Evolutionary conservation across 1,140 invertebrate genomes (phyloP), one percentile per base, ranked within the genome.

Genomic region (Hormaphis cornu): DNA sequence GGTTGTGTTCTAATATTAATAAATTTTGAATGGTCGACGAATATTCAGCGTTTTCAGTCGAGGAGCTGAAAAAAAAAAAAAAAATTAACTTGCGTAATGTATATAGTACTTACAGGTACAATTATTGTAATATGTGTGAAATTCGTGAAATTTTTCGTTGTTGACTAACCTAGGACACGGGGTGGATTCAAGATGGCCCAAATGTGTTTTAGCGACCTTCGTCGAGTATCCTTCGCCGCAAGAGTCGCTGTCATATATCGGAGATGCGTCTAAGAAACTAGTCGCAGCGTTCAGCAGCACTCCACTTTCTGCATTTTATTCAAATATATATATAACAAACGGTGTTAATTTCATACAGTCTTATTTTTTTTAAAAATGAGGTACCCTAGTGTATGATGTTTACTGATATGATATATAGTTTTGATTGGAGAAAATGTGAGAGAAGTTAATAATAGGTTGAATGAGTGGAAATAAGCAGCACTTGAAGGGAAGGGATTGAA

Each of bases 201-300:
- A 66, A 1, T 35, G 1, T 16, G 61, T 18, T 66, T 16, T 20
- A 22, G 7, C 33, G 14, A 66, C 18, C 10, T 9, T 48, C 3
- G 22, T 22, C 2, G 28, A 24, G 8, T 24, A 33, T 48, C 5
- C 20, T 22, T 50, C 44, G n/a, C 61, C 44, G n/a, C 61, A 66
- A 33, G 61, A 66, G 50, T 22, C 81, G 42, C 83, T 82, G 0
- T 91, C 89, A 74, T 95, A 95, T 5, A 94, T 84, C 24, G 86
- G 85, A 0, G 94, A 97, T 1, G 83, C 95, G 78, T 98, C 95
- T 22, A 98, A 86, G 75, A 86, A 97, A 0, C 90, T 84, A 1
- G 92, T 93, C 0, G 91, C 87, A 79, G 93, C 90, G 78, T 93
- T 94, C 18, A 97, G 77, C 76, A 97, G 94, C 77, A 96, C 86